A percentile compares a stretch with the other conserved stretches of the same genome.
These are phyloP conservation scores for Rhagologus leucostigma DNA, from an alignment of 2,113 vertebrate genomes.

Conservation along the genomic window DNA sequence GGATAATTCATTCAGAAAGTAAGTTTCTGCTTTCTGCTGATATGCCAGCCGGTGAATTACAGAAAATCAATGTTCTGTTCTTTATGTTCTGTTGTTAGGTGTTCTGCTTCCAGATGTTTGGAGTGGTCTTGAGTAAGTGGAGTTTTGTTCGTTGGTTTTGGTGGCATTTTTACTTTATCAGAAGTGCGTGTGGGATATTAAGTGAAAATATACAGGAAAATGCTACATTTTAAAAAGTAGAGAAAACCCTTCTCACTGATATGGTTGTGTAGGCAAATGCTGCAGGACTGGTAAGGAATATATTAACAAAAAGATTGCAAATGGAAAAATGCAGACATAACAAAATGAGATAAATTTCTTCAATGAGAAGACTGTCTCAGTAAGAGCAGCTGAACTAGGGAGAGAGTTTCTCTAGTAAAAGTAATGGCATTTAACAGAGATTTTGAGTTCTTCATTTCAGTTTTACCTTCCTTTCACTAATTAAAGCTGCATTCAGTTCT, in stretches of 20 bases:
- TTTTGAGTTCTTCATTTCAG: background rate
- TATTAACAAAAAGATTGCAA: background rate
- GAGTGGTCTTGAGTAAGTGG: background rate
- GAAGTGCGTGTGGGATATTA: background rate
- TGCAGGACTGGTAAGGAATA: background rate
- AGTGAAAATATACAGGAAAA: background rate
- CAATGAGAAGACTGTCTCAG: background rate
- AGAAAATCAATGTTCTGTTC: background rate
- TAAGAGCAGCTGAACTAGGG: background rate
- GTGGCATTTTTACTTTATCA: background rate
- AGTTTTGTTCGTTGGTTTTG: background rate
- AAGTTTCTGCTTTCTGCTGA: background rate
- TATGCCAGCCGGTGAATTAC: background rate
- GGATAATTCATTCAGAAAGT: constrained; percentile 5
- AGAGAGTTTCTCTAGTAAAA: background rate
- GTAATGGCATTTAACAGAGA: background rate
- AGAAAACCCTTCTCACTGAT: background rate
- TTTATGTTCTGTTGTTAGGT: background rate
- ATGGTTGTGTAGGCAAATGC: background rate
- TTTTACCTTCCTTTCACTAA: background rate
- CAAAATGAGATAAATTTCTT: background rate
- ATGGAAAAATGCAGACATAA: background rate
- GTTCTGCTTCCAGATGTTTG: background rate
- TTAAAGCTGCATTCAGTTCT: background rate
- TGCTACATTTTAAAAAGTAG: background rate